Percentiles rank a stretch among this genome's conserved stretches.
Evolutionary conservation across 2,113 vertebrate genomes (phyloP).

Genomic region (Marcusenius ussheri): DNA sequence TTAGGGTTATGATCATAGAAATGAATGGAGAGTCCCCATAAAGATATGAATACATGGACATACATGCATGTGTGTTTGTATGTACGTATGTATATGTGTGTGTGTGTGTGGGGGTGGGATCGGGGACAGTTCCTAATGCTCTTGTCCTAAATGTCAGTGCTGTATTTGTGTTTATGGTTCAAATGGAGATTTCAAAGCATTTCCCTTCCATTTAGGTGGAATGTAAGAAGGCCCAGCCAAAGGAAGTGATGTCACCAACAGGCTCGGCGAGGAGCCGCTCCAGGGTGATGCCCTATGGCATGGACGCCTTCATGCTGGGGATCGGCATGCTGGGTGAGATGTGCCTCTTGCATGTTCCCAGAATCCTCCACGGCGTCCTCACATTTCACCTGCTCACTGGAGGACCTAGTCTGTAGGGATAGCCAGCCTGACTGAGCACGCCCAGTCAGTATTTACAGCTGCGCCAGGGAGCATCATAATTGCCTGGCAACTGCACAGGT

Average conservation of each 20-base stretch:
- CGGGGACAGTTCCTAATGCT: accelerated
- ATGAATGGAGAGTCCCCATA: not conserved
- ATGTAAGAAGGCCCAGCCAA: constrained; percentile 98
- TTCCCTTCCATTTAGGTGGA: constrained; percentile 72
- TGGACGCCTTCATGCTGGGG: constrained; percentile 98
- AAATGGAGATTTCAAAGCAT: not conserved
- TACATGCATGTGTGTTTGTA: not conserved
- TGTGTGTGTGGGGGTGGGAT: accelerated
- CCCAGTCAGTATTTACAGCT: not conserved
- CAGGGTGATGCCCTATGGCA: constrained; percentile 95
- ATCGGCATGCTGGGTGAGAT: constrained; percentile 95
- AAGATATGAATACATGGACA: not conserved
- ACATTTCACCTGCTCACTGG: not conserved
- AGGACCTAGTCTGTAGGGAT: not conserved
- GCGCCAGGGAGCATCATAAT: not conserved
- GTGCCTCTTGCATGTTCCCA: not conserved
- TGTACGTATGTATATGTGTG: not conserved
- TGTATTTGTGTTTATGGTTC: not conserved
- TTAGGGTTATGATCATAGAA: not conserved
- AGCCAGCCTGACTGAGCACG: not conserved
- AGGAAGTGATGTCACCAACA: constrained; percentile 97
- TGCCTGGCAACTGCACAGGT: not conserved
- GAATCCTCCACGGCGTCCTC: too few species aligned
- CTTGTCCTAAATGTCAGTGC: not conserved
- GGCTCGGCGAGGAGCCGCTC: constrained; percentile 89